Percentiles rank a stretch among this genome's conserved stretches.
These are phyloP conservation scores for Jaculus jaculus DNA, from an alignment of 2,113 vertebrate genomes.

Conservation along the genomic window DNA sequence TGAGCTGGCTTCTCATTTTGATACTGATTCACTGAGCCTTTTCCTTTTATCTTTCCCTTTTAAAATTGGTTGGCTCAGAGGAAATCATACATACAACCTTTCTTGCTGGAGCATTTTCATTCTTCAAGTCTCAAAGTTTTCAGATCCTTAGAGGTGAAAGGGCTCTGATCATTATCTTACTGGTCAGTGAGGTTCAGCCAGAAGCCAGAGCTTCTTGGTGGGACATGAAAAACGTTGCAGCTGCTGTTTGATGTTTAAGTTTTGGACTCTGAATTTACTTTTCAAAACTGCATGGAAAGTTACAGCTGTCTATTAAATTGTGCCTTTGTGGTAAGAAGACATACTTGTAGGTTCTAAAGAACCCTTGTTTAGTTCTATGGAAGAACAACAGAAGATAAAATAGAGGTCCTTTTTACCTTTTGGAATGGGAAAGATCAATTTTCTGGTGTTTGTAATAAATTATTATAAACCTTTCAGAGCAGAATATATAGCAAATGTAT, in stretches of 20 bases:
- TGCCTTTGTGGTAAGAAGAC: not conserved
- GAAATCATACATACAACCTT: not conserved
- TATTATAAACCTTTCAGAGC: slow-evolving; percentile 13
- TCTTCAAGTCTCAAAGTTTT: not conserved
- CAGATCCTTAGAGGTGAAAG: not conserved
- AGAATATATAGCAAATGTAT: not conserved
- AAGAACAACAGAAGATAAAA: slow-evolving; percentile 23
- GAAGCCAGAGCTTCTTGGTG: not conserved
- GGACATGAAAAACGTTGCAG: not conserved
- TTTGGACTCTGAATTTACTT: slow-evolving; percentile 24
- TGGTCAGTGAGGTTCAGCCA: not conserved
- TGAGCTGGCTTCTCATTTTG: not conserved
- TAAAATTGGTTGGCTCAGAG: not conserved
- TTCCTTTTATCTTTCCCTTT: not conserved
- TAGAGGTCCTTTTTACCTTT: not conserved
- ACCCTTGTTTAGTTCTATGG: not conserved
- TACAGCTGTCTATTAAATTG: not conserved
- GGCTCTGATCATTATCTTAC: not conserved
- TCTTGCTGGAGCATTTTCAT: not conserved
- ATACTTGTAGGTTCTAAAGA: not conserved
- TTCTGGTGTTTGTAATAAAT: not conserved
- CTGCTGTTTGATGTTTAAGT: slow-evolving; percentile 9
- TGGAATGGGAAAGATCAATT: not conserved
- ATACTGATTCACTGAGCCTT: not conserved
- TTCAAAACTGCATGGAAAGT: not conserved